Evolutionary conservation across 2,113 vertebrate species (phyloP).

Genomic region (Oreotrochilus melanogaster): DNA sequence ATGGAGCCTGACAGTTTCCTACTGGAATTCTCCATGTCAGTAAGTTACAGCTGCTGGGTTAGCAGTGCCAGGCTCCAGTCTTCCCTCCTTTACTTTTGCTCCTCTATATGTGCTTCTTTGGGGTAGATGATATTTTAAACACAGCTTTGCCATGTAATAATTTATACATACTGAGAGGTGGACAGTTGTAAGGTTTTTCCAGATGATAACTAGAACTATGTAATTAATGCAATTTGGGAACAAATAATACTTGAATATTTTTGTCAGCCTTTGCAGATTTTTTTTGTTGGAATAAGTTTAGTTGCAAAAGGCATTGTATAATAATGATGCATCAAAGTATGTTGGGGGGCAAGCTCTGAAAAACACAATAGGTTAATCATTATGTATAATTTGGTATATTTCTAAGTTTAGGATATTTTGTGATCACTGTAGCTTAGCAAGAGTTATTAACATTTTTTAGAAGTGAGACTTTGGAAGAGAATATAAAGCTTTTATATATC

Average conservation of each 20-base stretch:
- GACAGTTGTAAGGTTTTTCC: background rate
- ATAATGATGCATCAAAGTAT: background rate
- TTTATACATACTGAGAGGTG: background rate
- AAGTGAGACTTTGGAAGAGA: conserved; percentile 25
- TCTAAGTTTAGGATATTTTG: background rate
- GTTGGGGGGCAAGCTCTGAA: background rate
- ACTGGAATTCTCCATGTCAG: background rate
- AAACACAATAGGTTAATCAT: background rate
- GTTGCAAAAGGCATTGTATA: background rate
- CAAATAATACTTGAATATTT: background rate
- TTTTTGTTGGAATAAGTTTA: background rate
- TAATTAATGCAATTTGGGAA: background rate
- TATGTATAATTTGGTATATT: background rate
- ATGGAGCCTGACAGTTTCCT: background rate
- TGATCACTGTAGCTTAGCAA: background rate
- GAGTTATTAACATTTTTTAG: background rate
- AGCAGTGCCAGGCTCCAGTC: background rate
- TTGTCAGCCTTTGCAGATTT: background rate
- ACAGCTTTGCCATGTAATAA: background rate
- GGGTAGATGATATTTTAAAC: background rate
- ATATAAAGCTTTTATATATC: conserved; percentile 48
- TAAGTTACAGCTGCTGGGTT: background rate
- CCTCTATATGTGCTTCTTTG: background rate
- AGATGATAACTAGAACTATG: background rate
- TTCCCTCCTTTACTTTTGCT: background rate